These are phyloP conservation scores for Trissoscelio sp. DNA, from an alignment of 2,888 invertebrate genomes.

Conservation along the genomic window DNA sequence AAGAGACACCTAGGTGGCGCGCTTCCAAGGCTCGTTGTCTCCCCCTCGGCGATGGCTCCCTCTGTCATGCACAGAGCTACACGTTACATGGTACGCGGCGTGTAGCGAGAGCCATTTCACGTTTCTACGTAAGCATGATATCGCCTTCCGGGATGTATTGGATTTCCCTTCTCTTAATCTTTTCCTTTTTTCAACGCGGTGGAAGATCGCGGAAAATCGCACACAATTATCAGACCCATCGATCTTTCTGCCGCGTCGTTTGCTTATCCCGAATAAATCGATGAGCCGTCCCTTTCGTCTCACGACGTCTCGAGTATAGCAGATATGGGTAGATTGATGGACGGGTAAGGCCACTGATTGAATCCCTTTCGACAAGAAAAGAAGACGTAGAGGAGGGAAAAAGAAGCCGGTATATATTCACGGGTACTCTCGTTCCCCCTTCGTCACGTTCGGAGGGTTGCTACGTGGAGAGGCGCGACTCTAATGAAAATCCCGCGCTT, in stretches of 20 bases:
- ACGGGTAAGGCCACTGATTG: conserved; percentile 41
- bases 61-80: conserved; percentile 27
- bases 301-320: conserved; percentile 44
- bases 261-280: conserved; percentile 57
- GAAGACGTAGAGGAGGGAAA: conserved; percentile 12
- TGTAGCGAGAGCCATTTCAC: conserved; percentile 51
- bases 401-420: conserved; percentile 15
- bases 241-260: conserved; percentile 45
- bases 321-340: conserved; percentile 53
- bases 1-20: conserved; percentile 36
- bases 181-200: background rate
- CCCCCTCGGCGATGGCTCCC: conserved; percentile 46
- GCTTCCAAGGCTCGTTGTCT: conserved; percentile 15
- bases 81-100: conserved; percentile 17
- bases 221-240: conserved; percentile 50
- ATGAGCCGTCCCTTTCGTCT: conserved; percentile 28
- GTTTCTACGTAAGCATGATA: conserved; percentile 59
- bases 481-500: conserved; percentile 33
- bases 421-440: conserved; percentile 6
- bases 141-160: conserved; percentile 59
- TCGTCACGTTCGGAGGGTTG: conserved; percentile 29
- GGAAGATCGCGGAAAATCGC: conserved; percentile 27
- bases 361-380: conserved; percentile 31
- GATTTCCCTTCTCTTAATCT: conserved; percentile 29
- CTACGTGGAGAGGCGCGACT: background rate